These are phyloP conservation scores for Macropus fuliginosus DNA, from an alignment of 2,797 vertebrate genomes.

Conservation along the genomic window DNA sequence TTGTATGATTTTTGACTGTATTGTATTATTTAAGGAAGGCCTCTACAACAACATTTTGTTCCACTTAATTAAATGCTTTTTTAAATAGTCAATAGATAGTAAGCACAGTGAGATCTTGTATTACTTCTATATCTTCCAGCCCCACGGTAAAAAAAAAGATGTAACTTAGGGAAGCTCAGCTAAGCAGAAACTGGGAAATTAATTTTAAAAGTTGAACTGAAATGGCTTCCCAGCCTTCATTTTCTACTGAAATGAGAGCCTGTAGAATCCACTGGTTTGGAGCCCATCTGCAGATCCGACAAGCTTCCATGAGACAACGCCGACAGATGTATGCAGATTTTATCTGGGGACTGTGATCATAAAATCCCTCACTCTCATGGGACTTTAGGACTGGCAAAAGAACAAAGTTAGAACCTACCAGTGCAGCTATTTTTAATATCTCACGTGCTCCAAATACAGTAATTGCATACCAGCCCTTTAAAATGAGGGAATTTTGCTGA, in stretches of 20 bases:
- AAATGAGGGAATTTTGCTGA: conserved; percentile 71
- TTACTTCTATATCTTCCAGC: not conserved
- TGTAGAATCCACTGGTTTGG: conserved; percentile 10
- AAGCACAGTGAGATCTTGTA: not conserved
- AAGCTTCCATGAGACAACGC: conserved; percentile 49
- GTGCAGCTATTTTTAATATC: conserved; percentile 73
- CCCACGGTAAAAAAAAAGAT: not conserved
- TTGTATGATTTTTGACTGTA: not conserved
- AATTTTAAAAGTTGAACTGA: not conserved
- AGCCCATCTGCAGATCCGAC: conserved; percentile 43
- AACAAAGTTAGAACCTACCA: conserved; percentile 76
- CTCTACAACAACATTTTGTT: not conserved
- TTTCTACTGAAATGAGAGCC: conserved; percentile 22
- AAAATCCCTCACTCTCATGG: conserved; percentile 64
- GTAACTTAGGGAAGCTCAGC: not conserved
- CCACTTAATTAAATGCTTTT: not conserved
- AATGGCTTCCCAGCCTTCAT: not conserved
- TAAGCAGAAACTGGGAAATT: not conserved
- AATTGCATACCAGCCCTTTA: conserved; percentile 75
- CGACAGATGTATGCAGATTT: conserved; percentile 57
- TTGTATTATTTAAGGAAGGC: not conserved
- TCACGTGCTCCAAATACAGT: conserved; percentile 72
- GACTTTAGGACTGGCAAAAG: conserved; percentile 75
- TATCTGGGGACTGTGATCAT: conserved; percentile 68
- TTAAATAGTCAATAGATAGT: not conserved